Base-by-base conservation (phyloP, 1,140 invertebrate genomes). In the Zaprionus capensis region DNA sequence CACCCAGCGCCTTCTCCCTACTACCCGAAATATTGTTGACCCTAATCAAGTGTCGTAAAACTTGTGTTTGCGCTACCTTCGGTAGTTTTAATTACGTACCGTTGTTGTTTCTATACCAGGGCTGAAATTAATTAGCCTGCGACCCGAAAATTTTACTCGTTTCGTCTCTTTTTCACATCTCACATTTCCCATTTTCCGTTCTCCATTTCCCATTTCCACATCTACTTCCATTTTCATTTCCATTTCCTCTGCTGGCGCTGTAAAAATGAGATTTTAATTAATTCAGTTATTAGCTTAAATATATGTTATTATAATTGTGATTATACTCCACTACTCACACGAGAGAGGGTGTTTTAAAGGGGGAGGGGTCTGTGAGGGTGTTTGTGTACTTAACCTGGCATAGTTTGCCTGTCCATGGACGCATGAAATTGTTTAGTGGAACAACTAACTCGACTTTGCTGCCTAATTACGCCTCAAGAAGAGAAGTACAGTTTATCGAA, bases 251-350 rank as follows among this genome's bases (percentile, higher is more conserved):
- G 34, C 71, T 61, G 34, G 41, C 61, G 44, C 55, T 80, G 64
- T 81, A 53, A 73, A 88, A 90, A 88, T 88, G 85, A 81, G 85
- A 88, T 90, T 88, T 88, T 88, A 88, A 88, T 88, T 88, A 88
- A 88, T 88, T 88, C 85, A 88, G 85, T 88, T 88, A 88, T 88
- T 88, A 88, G 85, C 77, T 71, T 81, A 87, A 88, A 87, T 88
- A 88, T 87, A 88, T 87, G 83, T 73, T 88, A 80, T 81, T 78
- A 86, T 64, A 72, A 61, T 62, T 70, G 59, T 72, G 38, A 66
- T 72, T 64, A 65, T 63, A 44, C 71, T 49, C 14, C 55, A 26
- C 31, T 31, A 66, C 31, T 26, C 34, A 24, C 12, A n/a, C 38
- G 34, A 41, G 63, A 11, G 44, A 28, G 58, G n/a, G 34, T 9